phyloP scores from a whole-genome alignment of 2,888 invertebrate genomes.

The Cremastobaeus sp. region DNA sequence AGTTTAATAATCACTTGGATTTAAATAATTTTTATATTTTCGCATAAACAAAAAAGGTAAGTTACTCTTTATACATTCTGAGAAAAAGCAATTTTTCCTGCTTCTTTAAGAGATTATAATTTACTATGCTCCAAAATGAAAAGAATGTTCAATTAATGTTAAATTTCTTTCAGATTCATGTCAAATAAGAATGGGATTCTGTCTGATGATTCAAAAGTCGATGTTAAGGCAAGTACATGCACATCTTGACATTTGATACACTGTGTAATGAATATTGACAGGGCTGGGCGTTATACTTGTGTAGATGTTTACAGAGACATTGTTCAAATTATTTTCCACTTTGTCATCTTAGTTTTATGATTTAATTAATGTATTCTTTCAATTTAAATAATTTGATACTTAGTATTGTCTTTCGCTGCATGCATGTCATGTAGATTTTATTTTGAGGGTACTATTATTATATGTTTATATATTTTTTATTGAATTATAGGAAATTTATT shows the following conservation, averaged over 20 bases:
- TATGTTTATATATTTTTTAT: too few relatives aligned
- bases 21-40: slow-evolving; percentile 14
- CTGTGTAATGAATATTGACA: background rate
- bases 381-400: too few relatives aligned
- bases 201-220: slow-evolving; percentile 43
- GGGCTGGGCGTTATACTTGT: slow-evolving; percentile 23
- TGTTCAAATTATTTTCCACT: slow-evolving; percentile 6
- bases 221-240: slow-evolving; percentile 45
- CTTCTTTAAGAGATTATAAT: too few relatives aligned
- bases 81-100: too few relatives aligned
- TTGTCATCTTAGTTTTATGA: too few relatives aligned
- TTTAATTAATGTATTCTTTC: too few relatives aligned
- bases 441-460: too few relatives aligned
- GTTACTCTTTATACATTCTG: too few relatives aligned
- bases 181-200: slow-evolving; percentile 46
- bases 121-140: background rate
- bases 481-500: too few relatives aligned
- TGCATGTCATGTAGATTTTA: too few relatives aligned
- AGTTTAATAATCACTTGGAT: slow-evolving; percentile 22
- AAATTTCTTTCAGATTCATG: slow-evolving; percentile 35
- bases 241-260: background rate
- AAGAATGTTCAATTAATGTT: background rate
- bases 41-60: slow-evolving; percentile 4
- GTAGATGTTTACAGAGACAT: background rate
- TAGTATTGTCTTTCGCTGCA: too few relatives aligned